Base-by-base conservation (phyloP, 2,113 vertebrate genomes). In the Gymnocephalus cernua region DNA sequence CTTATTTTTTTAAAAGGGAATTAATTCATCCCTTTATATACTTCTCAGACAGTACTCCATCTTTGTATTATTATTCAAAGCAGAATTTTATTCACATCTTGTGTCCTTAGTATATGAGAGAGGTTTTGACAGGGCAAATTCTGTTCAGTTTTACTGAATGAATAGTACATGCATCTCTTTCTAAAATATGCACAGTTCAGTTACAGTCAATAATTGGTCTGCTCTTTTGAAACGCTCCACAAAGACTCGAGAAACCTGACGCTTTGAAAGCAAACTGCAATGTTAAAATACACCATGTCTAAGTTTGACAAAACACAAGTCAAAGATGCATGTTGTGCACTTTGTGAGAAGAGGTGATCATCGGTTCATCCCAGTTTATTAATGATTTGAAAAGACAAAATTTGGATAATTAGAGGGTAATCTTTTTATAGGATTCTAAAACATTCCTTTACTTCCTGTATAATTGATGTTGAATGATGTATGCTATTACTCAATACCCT, bases 151-250 rank as follows among this genome's bases (percentile, higher is more conserved):
- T 77, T 50, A 75, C 32, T 68, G 53, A 64, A 32, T 41, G 51
- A 89, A 67, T 48, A 54, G 81, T 83, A 75, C 93, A 94, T 93
- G 93, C 93, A 89, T 88, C 64, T 89, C 86, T 86, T 90, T 89
- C 90, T 89, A 93, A 86, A 85, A 54, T 88, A 89, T 90, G 86
- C 88, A 91, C 80, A 84, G 77, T 85, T 86, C 75, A n/a, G 58
- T 64, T 82, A 54, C 70, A 83, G 80, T 80, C 76, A 32, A 54
- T 77, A 44, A 32, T 65, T 45, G 45, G 62, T 77, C 59, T 65
- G 73, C 83, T 63, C 53, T 76, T 75, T 82, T 2, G 14, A 84
- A 86, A 90, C 77, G 68, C 57, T 69, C 56, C 79, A 66, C 73
- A 79, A 74, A 88, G 64, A 79, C 69, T 78, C 0, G 3, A 27